phyloP scores from a whole-genome alignment of 1,140 invertebrate species.

The Zophobas atratus region DNA sequence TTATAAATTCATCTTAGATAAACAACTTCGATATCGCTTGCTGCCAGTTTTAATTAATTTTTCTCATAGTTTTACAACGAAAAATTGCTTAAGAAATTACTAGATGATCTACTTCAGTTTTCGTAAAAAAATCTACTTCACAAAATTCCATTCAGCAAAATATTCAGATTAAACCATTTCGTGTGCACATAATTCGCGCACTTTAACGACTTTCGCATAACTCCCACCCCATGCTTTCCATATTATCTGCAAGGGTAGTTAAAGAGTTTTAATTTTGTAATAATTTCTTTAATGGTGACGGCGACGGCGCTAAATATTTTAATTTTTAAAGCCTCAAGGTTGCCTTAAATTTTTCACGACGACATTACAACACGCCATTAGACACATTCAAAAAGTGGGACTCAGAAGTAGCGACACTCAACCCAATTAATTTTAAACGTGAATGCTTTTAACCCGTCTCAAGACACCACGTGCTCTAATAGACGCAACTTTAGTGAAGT shows the following conservation, averaged over 20 bases:
- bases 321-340: constrained; percentile 1
- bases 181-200: constrained; percentile 13
- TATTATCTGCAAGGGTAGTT: constrained; percentile 28
- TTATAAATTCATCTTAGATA: no score
- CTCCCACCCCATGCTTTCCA: constrained; percentile 16
- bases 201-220: constrained; percentile 23
- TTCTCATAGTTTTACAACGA: no score
- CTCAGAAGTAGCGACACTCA: not conserved
- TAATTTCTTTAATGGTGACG: constrained; percentile 19
- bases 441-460: not conserved
- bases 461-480: not conserved
- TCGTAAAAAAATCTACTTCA: not conserved
- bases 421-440: not conserved
- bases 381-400: not conserved
- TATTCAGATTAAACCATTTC: not conserved
- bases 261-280: constrained; percentile 28
- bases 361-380: not conserved
- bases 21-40: no score
- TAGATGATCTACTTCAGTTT: no score
- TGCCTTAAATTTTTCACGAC: not conserved
- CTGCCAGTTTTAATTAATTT: no score
- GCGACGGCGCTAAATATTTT: constrained; percentile 23
- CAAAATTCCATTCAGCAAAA: not conserved
- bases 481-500: not conserved
- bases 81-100: no score